Conservation (phyloP, 1,140 invertebrate species). For the Bombus balteatus region DNA sequence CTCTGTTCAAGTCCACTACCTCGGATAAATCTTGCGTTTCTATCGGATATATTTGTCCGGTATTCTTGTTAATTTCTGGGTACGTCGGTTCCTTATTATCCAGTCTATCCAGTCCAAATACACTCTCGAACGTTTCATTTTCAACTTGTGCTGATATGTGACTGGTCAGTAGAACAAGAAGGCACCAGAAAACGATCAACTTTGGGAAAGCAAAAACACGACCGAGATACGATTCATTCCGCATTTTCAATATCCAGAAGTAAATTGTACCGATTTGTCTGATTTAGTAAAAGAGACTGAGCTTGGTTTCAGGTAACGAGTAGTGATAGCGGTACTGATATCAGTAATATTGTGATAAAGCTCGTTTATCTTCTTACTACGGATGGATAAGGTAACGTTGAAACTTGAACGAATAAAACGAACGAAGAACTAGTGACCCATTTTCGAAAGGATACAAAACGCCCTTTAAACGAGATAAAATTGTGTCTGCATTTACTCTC, state of each 20-base stretch:
- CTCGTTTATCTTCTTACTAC: conserved; percentile 67
- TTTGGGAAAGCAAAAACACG: conserved; percentile 22
- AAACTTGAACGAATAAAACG: conserved; percentile 19
- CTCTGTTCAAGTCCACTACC: conserved; percentile 53
- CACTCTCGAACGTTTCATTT: conserved; percentile 63
- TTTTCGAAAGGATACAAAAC: conserved; percentile 40
- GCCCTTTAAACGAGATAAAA: conserved; percentile 10
- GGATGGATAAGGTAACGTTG: conserved; percentile 47
- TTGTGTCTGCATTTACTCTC: not conserved
- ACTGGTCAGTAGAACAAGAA: not conserved
- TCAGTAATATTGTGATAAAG: conserved; percentile 67
- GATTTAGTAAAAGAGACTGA: conserved; percentile 58
- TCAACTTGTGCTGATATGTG: conserved; percentile 19
- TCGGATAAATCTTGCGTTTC: not conserved
- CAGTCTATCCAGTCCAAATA: conserved; percentile 53
- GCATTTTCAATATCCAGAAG: conserved; percentile 53
- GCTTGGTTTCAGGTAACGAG: conserved; percentile 47
- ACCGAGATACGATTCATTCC: conserved; percentile 29
- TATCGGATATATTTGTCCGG: not conserved
- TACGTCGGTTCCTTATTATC: conserved; percentile 5
- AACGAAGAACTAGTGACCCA: conserved; percentile 44
- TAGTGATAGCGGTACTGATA: conserved; percentile 69
- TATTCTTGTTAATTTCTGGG: not conserved
- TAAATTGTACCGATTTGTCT: conserved; percentile 55
- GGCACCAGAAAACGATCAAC: conserved; percentile 17